phyloP scores from a whole-genome alignment of 2,888 invertebrate genomes.

The Zaprionus bogoriensis region DNA sequence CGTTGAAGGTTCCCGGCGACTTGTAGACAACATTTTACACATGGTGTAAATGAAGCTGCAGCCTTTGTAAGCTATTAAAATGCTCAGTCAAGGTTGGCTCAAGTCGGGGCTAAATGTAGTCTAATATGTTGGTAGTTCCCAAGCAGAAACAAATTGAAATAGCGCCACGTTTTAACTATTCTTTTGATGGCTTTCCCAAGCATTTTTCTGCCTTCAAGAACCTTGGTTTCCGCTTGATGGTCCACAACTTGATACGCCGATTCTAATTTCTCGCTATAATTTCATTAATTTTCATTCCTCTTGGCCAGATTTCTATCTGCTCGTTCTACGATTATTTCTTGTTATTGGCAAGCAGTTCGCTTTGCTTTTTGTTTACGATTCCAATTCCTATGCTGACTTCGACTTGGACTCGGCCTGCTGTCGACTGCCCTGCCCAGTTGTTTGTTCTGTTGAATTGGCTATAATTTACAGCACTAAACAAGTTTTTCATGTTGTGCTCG shows the following conservation, averaged over 20 bases:
- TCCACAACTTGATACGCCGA: not conserved
- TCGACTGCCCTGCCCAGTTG: constrained; percentile 25
- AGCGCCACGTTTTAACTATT: no score
- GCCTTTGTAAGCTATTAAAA: constrained; percentile 1
- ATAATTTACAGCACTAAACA: constrained; percentile 36
- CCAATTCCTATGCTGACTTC: constrained; percentile 10
- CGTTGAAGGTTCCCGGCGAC: constrained; percentile 2
- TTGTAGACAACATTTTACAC: constrained; percentile 2
- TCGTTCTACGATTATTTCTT: constrained; percentile 53
- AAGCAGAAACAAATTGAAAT: no score
- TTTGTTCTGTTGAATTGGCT: constrained; percentile 48
- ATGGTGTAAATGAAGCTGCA: constrained; percentile 11
- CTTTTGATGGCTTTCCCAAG: not conserved
- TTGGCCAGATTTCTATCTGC: constrained; percentile 25
- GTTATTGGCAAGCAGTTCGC: constrained; percentile 49
- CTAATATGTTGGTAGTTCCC: not conserved
- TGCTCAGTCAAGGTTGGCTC: not conserved
- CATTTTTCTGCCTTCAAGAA: not conserved
- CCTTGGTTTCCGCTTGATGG: not conserved
- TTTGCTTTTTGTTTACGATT: constrained; percentile 28
- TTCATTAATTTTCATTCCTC: constrained; percentile 43
- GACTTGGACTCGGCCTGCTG: constrained; percentile 11
- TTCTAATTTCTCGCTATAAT: constrained; percentile 40
- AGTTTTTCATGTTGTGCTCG: constrained; percentile 31
- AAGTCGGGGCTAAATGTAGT: not conserved